phyloP scores from a whole-genome alignment of 2,888 invertebrate genomes.

The Chouioia cunea region DNA sequence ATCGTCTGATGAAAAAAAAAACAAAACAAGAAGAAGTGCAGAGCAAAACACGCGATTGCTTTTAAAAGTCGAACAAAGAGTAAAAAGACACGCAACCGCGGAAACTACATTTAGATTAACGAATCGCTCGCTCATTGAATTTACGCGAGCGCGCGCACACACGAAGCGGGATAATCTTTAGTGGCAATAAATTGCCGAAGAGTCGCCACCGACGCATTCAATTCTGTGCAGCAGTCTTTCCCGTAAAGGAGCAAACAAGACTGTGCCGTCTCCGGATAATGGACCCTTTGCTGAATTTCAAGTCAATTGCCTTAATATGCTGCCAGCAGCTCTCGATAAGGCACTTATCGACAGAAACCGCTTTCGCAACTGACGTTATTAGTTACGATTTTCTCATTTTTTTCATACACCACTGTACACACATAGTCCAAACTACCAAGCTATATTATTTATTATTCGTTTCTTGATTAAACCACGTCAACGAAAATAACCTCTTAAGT shows the following conservation, averaged over 20 bases:
- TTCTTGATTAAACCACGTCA: conserved; percentile 30
- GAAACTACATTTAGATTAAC: conserved; percentile 48
- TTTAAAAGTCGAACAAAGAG: conserved; percentile 31
- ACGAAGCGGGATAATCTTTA: conserved; percentile 47
- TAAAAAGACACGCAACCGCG: conserved; percentile 21
- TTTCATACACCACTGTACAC: not conserved
- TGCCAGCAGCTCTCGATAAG: conserved; percentile 31
- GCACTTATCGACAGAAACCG: conserved; percentile 42
- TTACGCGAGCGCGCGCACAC: conserved; percentile 44
- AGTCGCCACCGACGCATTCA: conserved; percentile 29
- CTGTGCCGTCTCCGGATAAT: conserved; percentile 20
- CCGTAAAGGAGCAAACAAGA: conserved; percentile 34
- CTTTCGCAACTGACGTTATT: conserved; percentile 22
- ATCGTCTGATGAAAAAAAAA: not conserved
- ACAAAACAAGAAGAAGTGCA: conserved; percentile 6
- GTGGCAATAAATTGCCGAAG: conserved; percentile 46
- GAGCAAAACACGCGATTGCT: conserved; percentile 39
- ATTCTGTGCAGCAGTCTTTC: not conserved
- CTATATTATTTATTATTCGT: conserved; percentile 29
- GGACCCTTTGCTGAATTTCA: conserved; percentile 41
- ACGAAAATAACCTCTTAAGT: conserved; percentile 37
- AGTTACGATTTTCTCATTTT: conserved; percentile 11
- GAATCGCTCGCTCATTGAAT: conserved; percentile 49
- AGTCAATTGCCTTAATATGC: conserved; percentile 44
- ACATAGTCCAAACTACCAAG: not conserved